Percentiles rank a stretch among this genome's conserved stretches.
Conservation (phyloP, 2,888 invertebrate species). For the Athrips mouffetella region DNA sequence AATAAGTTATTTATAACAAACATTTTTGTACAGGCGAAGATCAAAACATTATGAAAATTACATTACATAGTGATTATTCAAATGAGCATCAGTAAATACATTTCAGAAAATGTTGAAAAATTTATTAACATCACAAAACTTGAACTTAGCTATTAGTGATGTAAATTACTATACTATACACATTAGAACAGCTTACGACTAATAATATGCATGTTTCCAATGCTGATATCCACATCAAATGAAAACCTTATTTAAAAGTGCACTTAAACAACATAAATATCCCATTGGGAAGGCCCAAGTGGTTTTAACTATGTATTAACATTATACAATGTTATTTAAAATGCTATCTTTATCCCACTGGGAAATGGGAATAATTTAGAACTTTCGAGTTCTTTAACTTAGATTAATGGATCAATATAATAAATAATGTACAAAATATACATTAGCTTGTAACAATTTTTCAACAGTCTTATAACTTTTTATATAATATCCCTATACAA, state of each 20-base stretch:
- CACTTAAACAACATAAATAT: conserved; percentile 23
- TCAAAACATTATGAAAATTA: no score
- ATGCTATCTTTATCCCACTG: conserved; percentile 9
- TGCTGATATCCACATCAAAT: conserved; percentile 28
- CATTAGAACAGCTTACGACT: conserved; percentile 22
- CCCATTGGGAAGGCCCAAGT: conserved; percentile 36
- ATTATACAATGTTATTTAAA: conserved; percentile 31
- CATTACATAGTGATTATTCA: no score
- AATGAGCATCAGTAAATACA: conserved; percentile 33
- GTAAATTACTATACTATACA: conserved; percentile 14
- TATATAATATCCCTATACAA: conserved; percentile 58
- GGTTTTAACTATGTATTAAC: conserved; percentile 34
- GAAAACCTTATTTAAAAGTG: conserved; percentile 29
- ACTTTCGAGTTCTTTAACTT: conserved; percentile 55
- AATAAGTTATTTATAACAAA: conserved; percentile 53
- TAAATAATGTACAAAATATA: conserved; percentile 74
- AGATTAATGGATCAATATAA: conserved; percentile 54
- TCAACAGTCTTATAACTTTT: conserved; percentile 77
- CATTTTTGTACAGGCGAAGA: conserved; percentile 46
- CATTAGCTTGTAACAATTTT: conserved; percentile 68
- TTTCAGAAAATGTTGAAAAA: conserved; percentile 21
- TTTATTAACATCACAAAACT: conserved; percentile 17
- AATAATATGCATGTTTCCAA: conserved; percentile 36
- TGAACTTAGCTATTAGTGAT: conserved; percentile 21
- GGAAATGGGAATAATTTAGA: conserved; percentile 34